These are phyloP conservation scores for Notoglanidium macrostoma DNA, from an alignment of 2,797 vertebrate species.

Conservation along the genomic window DNA sequence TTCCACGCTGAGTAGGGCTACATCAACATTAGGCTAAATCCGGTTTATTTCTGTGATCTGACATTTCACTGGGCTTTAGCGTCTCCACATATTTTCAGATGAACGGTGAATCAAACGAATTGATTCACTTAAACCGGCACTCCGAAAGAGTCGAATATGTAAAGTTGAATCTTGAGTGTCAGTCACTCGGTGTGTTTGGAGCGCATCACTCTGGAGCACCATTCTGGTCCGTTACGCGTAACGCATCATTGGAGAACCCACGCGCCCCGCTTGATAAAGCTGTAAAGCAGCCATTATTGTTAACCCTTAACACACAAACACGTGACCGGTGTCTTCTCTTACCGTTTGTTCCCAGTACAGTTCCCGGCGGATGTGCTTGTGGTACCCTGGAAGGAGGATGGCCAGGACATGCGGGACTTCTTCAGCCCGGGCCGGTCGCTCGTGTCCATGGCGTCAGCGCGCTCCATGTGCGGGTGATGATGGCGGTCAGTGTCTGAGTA, in stretches of 20 bases:
- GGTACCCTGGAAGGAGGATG: constrained; percentile 91
- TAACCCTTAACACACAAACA: constrained; percentile 44
- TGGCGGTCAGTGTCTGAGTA: constrained; percentile 91
- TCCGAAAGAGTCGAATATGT: not conserved
- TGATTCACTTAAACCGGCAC: not conserved
- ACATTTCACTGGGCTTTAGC: not conserved
- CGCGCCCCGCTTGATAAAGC: constrained; percentile 71
- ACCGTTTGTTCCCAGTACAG: constrained; percentile 84
- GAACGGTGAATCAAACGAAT: not conserved
- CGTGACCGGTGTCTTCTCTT: constrained; percentile 55
- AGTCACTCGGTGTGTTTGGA: not conserved
- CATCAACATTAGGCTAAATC: not conserved
- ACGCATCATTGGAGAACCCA: constrained; percentile 71
- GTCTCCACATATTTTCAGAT: not conserved
- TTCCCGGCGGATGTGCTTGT: constrained; percentile 80
- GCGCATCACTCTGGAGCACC: not conserved
- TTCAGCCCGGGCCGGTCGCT: constrained; percentile 89
- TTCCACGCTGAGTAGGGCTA: not conserved
- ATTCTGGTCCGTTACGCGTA: constrained; percentile 5
- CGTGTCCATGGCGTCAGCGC: constrained; percentile 91
- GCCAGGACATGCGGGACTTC: constrained; percentile 95
- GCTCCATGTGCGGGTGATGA: constrained; percentile 88
- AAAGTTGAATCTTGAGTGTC: not conserved
- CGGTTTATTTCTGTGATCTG: not conserved
- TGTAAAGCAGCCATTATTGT: constrained; percentile 43